These are phyloP conservation scores for Polymixis flavicincta DNA, from an alignment of 2,888 invertebrate genomes.

Conservation along the genomic window DNA sequence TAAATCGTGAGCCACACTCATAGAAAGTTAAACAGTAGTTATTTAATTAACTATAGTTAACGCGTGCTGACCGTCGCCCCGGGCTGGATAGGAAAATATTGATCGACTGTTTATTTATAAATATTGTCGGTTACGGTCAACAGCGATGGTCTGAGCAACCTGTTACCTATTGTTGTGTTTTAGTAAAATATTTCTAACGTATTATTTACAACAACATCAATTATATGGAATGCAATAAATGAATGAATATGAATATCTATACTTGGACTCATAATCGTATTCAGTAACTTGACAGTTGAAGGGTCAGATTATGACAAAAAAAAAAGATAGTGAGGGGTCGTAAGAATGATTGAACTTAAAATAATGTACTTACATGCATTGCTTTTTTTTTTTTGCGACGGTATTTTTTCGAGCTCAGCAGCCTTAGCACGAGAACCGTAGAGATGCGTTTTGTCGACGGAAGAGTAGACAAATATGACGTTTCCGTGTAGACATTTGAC, in stretches of 20 bases:
- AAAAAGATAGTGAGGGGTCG: too few species aligned
- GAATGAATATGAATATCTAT: not conserved
- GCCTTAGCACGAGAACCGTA: too few species aligned
- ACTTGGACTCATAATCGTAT: too few species aligned
- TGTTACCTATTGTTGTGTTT: conserved; percentile 27
- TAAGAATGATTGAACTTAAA: too few species aligned
- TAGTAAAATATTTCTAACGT: conserved; percentile 23
- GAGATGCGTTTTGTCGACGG: too few species aligned
- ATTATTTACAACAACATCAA: not conserved
- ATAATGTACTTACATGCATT: too few species aligned
- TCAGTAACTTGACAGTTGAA: too few species aligned
- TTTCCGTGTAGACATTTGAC: too few species aligned
- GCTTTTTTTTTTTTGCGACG: too few species aligned
- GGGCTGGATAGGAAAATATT: conserved; percentile 32
- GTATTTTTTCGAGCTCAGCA: too few species aligned
- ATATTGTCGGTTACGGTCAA: conserved; percentile 34
- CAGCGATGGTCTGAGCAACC: conserved; percentile 28
- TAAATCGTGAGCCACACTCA: conserved; percentile 50
- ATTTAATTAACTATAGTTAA: conserved; percentile 63
- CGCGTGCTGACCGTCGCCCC: conserved; percentile 62
- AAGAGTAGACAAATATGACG: too few species aligned
- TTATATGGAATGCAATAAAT: not conserved
- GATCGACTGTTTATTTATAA: conserved; percentile 43
- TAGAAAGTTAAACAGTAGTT: conserved; percentile 67
- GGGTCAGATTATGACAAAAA: too few species aligned